These are phyloP conservation scores for Meleagris gallopavo DNA, from an alignment of 2,113 vertebrate genomes.

Conservation along the genomic window DNA sequence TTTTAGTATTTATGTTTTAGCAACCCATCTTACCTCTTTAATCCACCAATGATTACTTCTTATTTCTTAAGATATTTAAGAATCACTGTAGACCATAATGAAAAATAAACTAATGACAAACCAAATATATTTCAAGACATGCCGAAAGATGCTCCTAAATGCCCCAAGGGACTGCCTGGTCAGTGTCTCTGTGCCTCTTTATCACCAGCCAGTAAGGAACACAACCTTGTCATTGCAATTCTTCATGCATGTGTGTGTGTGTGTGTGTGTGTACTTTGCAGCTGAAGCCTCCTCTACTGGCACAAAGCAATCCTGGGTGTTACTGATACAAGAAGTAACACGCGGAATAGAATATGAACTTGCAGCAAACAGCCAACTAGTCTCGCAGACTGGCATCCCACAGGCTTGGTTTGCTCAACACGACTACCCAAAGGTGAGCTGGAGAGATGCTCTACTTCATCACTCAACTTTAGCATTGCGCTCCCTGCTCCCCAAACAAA, in stretches of 20 bases:
- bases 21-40: background rate
- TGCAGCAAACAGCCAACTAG: background rate
- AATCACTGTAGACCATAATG: background rate
- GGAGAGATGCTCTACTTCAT: background rate
- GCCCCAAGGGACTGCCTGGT: background rate
- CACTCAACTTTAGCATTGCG: background rate
- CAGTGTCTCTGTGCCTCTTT: conserved; percentile 19
- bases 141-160: background rate
- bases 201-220: conserved; percentile 17
- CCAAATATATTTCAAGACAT: background rate
- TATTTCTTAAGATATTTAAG: background rate
- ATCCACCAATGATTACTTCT: background rate
- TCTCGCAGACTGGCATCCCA: background rate
- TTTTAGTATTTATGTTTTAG: background rate
- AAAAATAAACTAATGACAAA: background rate
- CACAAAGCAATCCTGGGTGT: conserved; percentile 36
- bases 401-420: background rate
- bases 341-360: background rate
- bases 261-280: background rate
- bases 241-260: background rate
- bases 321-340: background rate
- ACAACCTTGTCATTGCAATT: background rate
- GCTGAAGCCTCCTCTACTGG: background rate
- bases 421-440: background rate
- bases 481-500: background rate